Evolutionary conservation across 1,140 invertebrate species (phyloP).

Genomic region (Lucilia sericata): DNA sequence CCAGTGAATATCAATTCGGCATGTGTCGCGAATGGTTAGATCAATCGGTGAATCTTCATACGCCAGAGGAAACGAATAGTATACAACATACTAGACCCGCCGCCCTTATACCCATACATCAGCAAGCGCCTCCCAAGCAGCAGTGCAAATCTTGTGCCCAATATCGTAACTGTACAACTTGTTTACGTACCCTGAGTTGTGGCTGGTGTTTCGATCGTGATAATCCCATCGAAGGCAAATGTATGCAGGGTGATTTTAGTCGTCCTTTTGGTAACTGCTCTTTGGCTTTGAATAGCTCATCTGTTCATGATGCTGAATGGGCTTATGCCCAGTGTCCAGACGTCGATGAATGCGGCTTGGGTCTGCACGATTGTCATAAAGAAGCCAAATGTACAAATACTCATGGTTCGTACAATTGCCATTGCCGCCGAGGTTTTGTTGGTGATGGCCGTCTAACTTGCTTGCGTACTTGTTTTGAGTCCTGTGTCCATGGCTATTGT

Average conservation of each 20-base stretch:
- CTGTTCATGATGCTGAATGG: conserved; percentile 77
- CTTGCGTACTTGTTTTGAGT: conserved; percentile 88
- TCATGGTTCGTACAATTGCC: conserved; percentile 88
- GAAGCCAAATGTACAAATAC: conserved; percentile 94
- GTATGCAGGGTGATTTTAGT: conserved; percentile 84
- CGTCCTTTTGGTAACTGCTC: conserved; percentile 77
- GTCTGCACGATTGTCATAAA: conserved; percentile 87
- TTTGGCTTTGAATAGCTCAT: conserved; percentile 71
- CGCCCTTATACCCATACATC: conserved; percentile 48
- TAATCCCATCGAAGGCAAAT: conserved; percentile 87
- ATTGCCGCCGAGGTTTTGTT: conserved; percentile 87
- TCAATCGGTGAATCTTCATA: conserved; percentile 72
- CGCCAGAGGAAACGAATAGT: conserved; percentile 53
- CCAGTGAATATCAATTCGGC: conserved; percentile 93
- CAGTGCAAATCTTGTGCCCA: conserved; percentile 85
- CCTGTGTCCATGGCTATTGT: conserved; percentile 90
- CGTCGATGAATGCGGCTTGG: conserved; percentile 91
- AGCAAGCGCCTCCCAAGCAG: conserved; percentile 63
- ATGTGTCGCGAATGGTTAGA: conserved; percentile 94
- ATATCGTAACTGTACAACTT: conserved; percentile 83
- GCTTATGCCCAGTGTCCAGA: conserved; percentile 93
- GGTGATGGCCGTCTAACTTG: conserved; percentile 88
- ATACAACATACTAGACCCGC: conserved; percentile 14
- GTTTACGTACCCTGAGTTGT: conserved; percentile 85
- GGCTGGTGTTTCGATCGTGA: conserved; percentile 93